These are phyloP conservation scores for Crotalus horridus DNA, from an alignment of 2,113 vertebrate genomes.

Conservation along the genomic window DNA sequence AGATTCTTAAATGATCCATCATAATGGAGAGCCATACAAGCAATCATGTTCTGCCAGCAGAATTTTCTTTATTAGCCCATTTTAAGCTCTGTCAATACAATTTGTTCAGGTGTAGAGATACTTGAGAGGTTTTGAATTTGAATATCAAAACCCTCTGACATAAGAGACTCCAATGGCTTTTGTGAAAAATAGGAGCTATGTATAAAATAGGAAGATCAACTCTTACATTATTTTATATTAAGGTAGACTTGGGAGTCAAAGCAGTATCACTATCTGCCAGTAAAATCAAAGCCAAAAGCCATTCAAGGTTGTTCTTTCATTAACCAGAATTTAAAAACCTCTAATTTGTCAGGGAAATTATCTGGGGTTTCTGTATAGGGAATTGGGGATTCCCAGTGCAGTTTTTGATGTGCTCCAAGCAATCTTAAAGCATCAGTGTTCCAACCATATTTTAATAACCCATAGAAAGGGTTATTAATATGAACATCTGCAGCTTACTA, in stretches of 20 bases:
- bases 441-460: neutral
- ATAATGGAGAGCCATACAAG: slow-evolving; percentile 34
- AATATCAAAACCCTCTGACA: slow-evolving; percentile 5
- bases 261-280: neutral
- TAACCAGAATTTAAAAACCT: neutral
- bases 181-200: neutral
- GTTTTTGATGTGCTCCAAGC: neutral
- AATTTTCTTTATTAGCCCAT: slow-evolving; percentile 30
- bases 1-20: slow-evolving; percentile 53
- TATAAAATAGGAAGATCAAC: neutral
- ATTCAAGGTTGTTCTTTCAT: neutral
- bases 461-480: neutral
- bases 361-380: neutral
- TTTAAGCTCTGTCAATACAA: slow-evolving; percentile 22
- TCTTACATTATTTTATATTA: neutral
- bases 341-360: neutral
- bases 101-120: neutral
- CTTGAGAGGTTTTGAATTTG: slow-evolving; percentile 22
- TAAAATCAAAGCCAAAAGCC: neutral
- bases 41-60: slow-evolving; percentile 14
- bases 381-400: neutral
- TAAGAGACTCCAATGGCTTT: neutral
- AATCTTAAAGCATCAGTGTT: neutral
- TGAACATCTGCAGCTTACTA: neutral
- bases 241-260: neutral